Evolutionary conservation across 2,888 invertebrate genomes (phyloP).

Genomic region (Trichogramma dendrolimi): DNA sequence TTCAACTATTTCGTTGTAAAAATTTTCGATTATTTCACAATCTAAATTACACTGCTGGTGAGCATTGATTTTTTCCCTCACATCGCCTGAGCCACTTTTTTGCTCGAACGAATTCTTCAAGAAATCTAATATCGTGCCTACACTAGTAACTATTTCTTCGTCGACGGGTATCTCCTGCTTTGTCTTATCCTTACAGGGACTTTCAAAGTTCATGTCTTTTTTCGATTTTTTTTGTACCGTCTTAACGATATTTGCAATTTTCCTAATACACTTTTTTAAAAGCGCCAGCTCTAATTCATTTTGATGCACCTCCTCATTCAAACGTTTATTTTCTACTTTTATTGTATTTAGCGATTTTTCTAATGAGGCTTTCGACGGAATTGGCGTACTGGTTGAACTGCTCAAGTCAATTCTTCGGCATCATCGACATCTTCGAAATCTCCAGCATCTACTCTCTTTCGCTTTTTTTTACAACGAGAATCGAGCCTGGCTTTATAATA

Average conservation of each 20-base stretch:
- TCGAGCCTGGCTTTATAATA: constrained; percentile 40
- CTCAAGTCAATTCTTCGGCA: too few relatives aligned
- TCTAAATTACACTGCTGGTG: constrained; percentile 9
- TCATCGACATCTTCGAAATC: constrained; percentile 29
- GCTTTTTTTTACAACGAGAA: constrained; percentile 33
- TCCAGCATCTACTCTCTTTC: constrained; percentile 32
- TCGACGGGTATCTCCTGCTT: neutral
- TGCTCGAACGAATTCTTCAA: neutral
- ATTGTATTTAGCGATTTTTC: constrained; percentile 33
- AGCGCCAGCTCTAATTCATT: constrained; percentile 32
- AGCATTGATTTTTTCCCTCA: neutral
- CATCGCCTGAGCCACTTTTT: neutral
- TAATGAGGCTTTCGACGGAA: constrained; percentile 21
- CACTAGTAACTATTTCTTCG: neutral
- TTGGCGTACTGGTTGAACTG: neutral
- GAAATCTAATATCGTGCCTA: constrained; percentile 1
- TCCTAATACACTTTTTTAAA: constrained; percentile 11
- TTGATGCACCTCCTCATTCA: constrained; percentile 36
- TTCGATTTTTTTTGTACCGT: neutral
- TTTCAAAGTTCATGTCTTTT: neutral
- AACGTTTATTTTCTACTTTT: constrained; percentile 31
- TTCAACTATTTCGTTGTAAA: constrained; percentile 14
- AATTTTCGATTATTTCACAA: neutral
- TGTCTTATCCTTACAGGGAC: neutral
- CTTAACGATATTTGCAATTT: constrained; percentile 8